These are phyloP conservation scores for Scarus forsteni DNA, from an alignment of 2,797 vertebrate species.

Conservation along the genomic window DNA sequence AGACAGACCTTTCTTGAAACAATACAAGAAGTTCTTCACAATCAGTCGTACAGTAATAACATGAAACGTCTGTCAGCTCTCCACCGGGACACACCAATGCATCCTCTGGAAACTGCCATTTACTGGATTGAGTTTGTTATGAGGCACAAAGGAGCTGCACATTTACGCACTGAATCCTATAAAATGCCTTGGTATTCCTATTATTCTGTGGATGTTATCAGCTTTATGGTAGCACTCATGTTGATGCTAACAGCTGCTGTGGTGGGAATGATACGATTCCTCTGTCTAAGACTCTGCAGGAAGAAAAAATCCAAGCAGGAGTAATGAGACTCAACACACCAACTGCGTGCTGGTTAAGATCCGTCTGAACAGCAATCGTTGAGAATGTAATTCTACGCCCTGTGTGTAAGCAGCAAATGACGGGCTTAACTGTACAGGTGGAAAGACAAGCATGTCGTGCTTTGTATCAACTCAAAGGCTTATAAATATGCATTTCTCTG, in stretches of 20 bases:
- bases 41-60: constrained; percentile 75
- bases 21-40: constrained; percentile 71
- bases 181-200: constrained; percentile 82
- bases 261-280: constrained; percentile 45
- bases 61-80: constrained; percentile 77
- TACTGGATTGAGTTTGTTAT: constrained; percentile 84
- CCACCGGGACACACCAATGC: constrained; percentile 74
- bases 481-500: too few relatives aligned
- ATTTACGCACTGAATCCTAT: constrained; percentile 79
- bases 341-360: neutral
- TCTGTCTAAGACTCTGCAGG: constrained; percentile 69
- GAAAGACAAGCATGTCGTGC: too few relatives aligned
- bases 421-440: too few relatives aligned
- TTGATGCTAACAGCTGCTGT: constrained; percentile 38
- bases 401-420: too few relatives aligned
- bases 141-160: constrained; percentile 78
- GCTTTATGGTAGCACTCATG: constrained; percentile 53
- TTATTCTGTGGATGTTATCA: constrained; percentile 77
- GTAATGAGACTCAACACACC: constrained; percentile 38
- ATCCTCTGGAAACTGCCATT: constrained; percentile 73
- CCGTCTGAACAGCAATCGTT: too few relatives aligned
- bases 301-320: constrained; percentile 77
- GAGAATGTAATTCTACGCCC: too few relatives aligned
- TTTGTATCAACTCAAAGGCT: too few relatives aligned
- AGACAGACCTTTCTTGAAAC: constrained; percentile 69